Percentiles rank a stretch among this genome's conserved stretches.
phyloP scores from a whole-genome alignment of 2,113 vertebrate genomes.

The Heterotilapia buettikoferi region DNA sequence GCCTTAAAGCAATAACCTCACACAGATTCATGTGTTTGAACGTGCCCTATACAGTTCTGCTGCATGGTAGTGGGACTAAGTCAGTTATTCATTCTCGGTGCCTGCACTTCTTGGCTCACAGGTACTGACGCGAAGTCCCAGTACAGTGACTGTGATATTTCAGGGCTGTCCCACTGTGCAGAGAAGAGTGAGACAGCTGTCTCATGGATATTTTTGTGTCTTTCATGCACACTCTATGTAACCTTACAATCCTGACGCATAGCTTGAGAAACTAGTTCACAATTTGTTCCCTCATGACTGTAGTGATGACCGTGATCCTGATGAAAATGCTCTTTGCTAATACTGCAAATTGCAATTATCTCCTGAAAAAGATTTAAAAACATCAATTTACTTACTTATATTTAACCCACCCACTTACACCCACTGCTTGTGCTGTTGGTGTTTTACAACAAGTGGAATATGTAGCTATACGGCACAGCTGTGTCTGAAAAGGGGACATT shows the following conservation, averaged over 20 bases:
- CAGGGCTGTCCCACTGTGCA: not conserved
- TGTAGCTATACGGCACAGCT: not conserved
- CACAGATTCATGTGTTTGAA: not conserved
- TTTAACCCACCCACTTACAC: not conserved
- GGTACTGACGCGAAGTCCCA: not conserved
- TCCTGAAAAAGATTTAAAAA: not conserved
- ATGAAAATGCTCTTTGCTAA: not conserved
- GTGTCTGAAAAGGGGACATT: not conserved
- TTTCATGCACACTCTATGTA: not conserved
- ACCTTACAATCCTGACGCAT: not conserved
- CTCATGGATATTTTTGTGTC: not conserved
- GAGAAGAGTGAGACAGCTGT: not conserved
- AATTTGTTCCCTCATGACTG: not conserved
- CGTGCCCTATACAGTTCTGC: not conserved
- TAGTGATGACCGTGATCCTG: not conserved
- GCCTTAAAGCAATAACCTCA: constrained; percentile 6
- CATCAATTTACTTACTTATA: not conserved
- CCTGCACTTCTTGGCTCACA: not conserved
- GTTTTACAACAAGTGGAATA: not conserved
- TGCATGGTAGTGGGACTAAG: not conserved
- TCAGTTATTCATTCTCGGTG: not conserved
- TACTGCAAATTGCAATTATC: not conserved
- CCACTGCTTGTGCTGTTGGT: not conserved
- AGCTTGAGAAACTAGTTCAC: not conserved
- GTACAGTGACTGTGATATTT: not conserved